These are phyloP conservation scores for Aldabrachelys gigantea DNA, from an alignment of 2,113 vertebrate genomes.

Conservation along the genomic window DNA sequence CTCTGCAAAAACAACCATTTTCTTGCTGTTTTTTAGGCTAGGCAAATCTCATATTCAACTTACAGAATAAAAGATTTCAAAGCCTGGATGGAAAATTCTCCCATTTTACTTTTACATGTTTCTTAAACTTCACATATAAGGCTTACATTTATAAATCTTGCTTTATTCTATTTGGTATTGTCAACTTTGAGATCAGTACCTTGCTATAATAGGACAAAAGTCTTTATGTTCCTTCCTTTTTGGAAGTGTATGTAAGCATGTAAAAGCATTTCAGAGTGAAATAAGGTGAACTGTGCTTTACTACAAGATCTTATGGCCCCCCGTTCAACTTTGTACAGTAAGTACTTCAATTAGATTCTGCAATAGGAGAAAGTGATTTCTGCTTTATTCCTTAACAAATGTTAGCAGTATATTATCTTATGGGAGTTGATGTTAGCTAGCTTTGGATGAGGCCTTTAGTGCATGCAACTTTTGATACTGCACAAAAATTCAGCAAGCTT, in stretches of 20 bases:
- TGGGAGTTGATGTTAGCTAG: neutral
- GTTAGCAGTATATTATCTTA: conserved; percentile 50
- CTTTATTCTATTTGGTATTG: neutral
- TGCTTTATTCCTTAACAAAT: conserved; percentile 14
- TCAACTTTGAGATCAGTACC: neutral
- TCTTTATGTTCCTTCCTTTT: neutral
- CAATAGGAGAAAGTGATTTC: neutral
- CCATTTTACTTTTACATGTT: neutral
- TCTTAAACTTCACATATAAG: neutral
- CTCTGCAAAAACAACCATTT: neutral
- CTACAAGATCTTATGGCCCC: conserved; percentile 11
- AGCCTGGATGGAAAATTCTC: neutral
- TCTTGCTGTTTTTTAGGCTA: neutral
- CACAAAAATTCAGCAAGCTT: neutral
- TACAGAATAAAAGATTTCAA: neutral
- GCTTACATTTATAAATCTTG: neutral
- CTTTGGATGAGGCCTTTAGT: neutral
- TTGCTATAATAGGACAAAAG: neutral
- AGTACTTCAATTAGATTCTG: conserved; percentile 21
- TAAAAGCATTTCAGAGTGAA: conserved; percentile 48
- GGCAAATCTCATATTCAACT: neutral
- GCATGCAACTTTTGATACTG: neutral
- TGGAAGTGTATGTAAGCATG: neutral
- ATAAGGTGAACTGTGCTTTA: conserved; percentile 17
- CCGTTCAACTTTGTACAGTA: neutral